phyloP scores from a whole-genome alignment of 2,113 vertebrate species.

The Crypturellus undulatus region DNA sequence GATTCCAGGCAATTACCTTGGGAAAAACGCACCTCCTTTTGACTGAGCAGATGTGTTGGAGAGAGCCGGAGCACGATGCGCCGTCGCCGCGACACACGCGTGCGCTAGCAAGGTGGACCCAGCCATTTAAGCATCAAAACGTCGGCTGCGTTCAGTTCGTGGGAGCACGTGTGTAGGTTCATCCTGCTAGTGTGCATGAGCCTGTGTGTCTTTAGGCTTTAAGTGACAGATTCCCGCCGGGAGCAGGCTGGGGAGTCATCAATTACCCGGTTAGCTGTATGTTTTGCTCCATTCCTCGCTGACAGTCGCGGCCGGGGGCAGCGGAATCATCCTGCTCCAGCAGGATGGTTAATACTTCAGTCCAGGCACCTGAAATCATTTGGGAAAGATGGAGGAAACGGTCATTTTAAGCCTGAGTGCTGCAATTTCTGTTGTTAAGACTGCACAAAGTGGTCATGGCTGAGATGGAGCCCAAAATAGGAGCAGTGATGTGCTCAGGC shows the following conservation, averaged over 20 bases:
- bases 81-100: constrained; percentile 54
- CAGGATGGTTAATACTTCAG: constrained; percentile 74
- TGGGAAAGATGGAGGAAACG: constrained; percentile 47
- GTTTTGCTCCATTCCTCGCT: constrained; percentile 70
- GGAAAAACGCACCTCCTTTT: constrained; percentile 63
- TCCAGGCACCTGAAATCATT: constrained; percentile 11
- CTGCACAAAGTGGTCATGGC: neutral
- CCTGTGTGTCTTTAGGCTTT: constrained; percentile 79
- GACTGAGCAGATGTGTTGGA: constrained; percentile 83
- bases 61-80: constrained; percentile 27
- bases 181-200: constrained; percentile 76
- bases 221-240: constrained; percentile 81
- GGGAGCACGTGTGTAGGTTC: constrained; percentile 80
- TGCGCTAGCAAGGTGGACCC: constrained; percentile 70
- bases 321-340: constrained; percentile 77
- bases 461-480: neutral
- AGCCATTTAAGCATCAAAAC: constrained; percentile 84
- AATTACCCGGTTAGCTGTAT: constrained; percentile 83
- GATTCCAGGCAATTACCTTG: constrained; percentile 80
- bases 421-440: constrained; percentile 9
- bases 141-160: constrained; percentile 72
- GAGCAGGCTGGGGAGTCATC: constrained; percentile 81
- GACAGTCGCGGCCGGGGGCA: constrained; percentile 77
- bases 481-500: neutral
- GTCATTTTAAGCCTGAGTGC: constrained; percentile 28